phyloP scores from a whole-genome alignment of 2,888 invertebrate genomes.

The Micoletzkya japonica region DNA sequence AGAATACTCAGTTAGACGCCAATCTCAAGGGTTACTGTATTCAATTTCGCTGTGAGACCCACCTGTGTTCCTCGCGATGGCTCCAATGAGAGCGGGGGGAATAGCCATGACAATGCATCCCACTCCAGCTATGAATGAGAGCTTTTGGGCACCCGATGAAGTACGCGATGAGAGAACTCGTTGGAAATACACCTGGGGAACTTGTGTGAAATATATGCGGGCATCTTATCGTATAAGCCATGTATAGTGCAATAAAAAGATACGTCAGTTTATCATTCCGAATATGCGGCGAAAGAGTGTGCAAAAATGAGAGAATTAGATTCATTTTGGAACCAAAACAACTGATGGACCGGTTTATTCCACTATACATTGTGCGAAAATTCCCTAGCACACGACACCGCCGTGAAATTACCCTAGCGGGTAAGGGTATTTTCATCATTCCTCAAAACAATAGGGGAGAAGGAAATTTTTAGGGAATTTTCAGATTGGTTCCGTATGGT shows the following conservation, averaged over 20 bases:
- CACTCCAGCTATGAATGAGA: slow-evolving; percentile 92
- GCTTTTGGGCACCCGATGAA: slow-evolving; percentile 85
- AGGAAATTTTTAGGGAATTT: neutral
- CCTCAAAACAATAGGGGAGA: too few species aligned
- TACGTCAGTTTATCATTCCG: too few species aligned
- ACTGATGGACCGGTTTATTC: too few species aligned
- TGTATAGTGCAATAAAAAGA: too few species aligned
- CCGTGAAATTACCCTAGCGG: too few species aligned
- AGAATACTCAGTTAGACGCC: slow-evolving; percentile 85
- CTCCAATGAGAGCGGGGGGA: slow-evolving; percentile 93
- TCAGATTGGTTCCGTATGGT: neutral
- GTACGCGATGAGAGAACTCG: slow-evolving; percentile 93
- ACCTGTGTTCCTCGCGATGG: slow-evolving; percentile 86
- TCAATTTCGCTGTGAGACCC: neutral
- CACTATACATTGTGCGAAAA: too few species aligned
- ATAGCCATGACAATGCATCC: slow-evolving; percentile 96
- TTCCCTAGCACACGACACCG: too few species aligned
- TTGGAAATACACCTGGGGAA: slow-evolving; percentile 86
- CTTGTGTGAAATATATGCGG: neutral
- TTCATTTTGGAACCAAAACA: too few species aligned
- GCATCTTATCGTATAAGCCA: too few species aligned
- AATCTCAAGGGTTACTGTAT: slow-evolving; percentile 72
- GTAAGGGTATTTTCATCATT: too few species aligned
- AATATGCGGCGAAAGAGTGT: too few species aligned
- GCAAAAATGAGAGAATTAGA: too few species aligned